These are phyloP conservation scores for Hirtodrosophila confusa DNA, from an alignment of 2,888 invertebrate species.

Conservation along the genomic window DNA sequence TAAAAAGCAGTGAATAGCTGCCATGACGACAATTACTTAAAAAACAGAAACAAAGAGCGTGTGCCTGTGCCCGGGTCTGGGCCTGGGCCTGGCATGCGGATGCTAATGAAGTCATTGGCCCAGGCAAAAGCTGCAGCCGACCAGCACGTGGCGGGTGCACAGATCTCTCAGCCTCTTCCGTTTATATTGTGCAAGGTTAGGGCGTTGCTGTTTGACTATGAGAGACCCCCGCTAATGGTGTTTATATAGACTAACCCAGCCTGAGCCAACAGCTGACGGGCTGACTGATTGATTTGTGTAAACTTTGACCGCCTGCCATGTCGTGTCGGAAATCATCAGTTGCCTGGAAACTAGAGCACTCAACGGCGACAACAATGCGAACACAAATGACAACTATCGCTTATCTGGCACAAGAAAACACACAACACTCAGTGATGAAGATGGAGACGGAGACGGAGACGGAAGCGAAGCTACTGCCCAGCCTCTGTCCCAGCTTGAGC, in stretches of 20 bases:
- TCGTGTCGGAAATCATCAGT: constrained; percentile 34
- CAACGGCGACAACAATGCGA: constrained; percentile 18
- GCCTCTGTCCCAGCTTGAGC: constrained; percentile 1
- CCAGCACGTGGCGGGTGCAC: constrained; percentile 62
- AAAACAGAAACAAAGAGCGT: constrained; percentile 25
- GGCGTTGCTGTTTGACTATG: constrained; percentile 34
- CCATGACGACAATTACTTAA: not conserved
- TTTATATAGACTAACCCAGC: constrained; percentile 29
- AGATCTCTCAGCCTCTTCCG: not conserved
- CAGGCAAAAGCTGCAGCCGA: constrained; percentile 46
- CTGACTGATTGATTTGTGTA: constrained; percentile 66
- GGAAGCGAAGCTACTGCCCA: constrained; percentile 31
- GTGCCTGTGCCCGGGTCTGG: constrained; percentile 2
- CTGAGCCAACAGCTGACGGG: no score
- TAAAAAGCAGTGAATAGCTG: no score
- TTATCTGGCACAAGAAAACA: constrained; percentile 46
- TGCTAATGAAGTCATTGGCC: constrained; percentile 73
- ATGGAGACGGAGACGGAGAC: constrained; percentile 5
- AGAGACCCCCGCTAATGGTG: constrained; percentile 56
- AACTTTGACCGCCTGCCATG: constrained; percentile 68
- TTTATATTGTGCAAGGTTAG: constrained; percentile 69
- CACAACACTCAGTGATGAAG: not conserved
- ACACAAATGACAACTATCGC: constrained; percentile 33
- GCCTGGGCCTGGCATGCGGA: constrained; percentile 24
- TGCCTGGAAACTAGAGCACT: constrained; percentile 39